Conservation (phyloP, 2,888 invertebrate species). For the Melinaea menophilus region DNA sequence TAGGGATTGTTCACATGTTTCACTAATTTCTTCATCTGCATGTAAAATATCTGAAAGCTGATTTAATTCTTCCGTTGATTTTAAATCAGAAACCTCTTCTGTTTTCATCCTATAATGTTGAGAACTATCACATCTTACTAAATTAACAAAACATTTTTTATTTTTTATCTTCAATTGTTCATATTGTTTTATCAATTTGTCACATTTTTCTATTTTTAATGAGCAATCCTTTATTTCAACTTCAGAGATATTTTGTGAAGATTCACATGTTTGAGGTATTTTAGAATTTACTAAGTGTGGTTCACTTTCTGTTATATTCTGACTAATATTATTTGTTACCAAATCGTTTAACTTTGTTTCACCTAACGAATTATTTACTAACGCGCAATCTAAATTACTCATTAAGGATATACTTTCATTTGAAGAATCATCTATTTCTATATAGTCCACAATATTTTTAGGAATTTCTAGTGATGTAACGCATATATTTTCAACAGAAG, state of each 20-base stretch:
- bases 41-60: not conserved
- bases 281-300: not conserved
- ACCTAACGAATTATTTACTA: not conserved
- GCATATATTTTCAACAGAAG: not conserved
- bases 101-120: not conserved
- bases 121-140: conserved; percentile 47
- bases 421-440: conserved; percentile 56
- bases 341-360: not conserved
- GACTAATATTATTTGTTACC: not conserved
- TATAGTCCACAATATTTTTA: conserved; percentile 34
- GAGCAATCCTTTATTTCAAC: conserved; percentile 35
- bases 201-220: conserved; percentile 49
- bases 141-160: conserved; percentile 43
- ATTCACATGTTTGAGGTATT: not conserved
- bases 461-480: not conserved
- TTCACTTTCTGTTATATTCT: not conserved
- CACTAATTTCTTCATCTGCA: conserved; percentile 1
- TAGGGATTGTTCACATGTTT: conserved; percentile 19
- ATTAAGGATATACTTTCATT: conserved; percentile 38
- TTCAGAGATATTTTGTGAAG: not conserved
- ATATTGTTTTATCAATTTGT: conserved; percentile 40
- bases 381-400: not conserved
- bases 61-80: not conserved
- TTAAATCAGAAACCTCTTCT: not conserved
- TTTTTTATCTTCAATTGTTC: conserved; percentile 38